A percentile compares a stretch with the other conserved stretches of the same genome.
Conservation (phyloP, 2,113 vertebrate genomes). For the Blennius ocellaris region DNA sequence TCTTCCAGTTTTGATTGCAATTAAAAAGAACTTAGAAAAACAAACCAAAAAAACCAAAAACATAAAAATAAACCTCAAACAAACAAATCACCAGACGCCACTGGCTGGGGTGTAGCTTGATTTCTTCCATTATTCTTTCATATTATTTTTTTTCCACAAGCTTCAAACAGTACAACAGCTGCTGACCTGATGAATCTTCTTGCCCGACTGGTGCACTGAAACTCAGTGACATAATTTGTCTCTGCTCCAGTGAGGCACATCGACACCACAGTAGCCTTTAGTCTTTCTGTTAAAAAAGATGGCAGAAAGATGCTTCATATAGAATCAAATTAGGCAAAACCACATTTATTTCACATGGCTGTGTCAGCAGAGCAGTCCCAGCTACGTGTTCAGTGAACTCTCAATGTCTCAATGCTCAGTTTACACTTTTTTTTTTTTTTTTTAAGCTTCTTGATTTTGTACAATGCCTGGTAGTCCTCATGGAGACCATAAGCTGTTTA, state of each 20-base stretch:
- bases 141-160: constrained; percentile 18
- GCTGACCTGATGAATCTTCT: constrained; percentile 36
- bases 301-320: constrained; percentile 34
- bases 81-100: constrained; percentile 33
- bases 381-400: constrained; percentile 35
- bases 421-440: constrained; percentile 31
- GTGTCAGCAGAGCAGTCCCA: constrained; percentile 37
- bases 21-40: constrained; percentile 57
- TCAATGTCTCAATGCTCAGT: constrained; percentile 43
- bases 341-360: constrained; percentile 57
- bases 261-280: constrained; percentile 44
- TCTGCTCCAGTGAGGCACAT: constrained; percentile 65
- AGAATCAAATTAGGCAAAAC: constrained; percentile 50
- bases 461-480: constrained; percentile 41
- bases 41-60: not conserved
- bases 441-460: constrained; percentile 56
- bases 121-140: constrained; percentile 27
- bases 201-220: constrained; percentile 40
- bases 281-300: constrained; percentile 27
- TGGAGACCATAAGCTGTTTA: constrained; percentile 38
- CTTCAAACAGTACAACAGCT: constrained; percentile 30
- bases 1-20: constrained; percentile 46
- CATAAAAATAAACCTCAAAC: constrained; percentile 21
- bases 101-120: constrained; percentile 38
- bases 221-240: constrained; percentile 21